Evolutionary conservation across 2,113 vertebrate genomes (phyloP), one percentile per base, ranked within the genome.

Genomic region (Anseranas semipalmata): DNA sequence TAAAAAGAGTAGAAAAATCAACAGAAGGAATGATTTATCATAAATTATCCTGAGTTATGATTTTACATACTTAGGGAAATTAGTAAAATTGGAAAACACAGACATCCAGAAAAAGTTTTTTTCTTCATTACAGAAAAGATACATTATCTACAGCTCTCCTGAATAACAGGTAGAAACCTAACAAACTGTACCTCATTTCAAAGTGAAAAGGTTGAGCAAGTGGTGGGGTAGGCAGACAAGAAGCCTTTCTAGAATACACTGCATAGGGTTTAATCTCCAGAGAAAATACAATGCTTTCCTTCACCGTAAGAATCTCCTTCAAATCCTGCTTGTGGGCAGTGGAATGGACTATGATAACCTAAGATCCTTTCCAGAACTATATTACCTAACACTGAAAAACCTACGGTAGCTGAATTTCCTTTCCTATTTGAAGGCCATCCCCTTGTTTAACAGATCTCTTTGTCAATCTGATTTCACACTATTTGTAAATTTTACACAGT

Each of bases 401-500:
- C 59, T 58, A 37, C 2, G 22, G 67, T 46, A 89, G 91, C 37
- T 78, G 25, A 86, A 85, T 90, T 95, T 95, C 79, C 67, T 66
- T 73, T 75, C 68, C 60, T 39, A 75, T 85, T 32, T 63, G 70
- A 92, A 92, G 43, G 48, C 79, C 75, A 50, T 48, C 65, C 65
- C 84, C n/a, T 63, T 80, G 78, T 46, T 71, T 89, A 43, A 78
- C 52, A 92, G 79, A 93, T 80, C 67, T 60, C 79, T 63, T 78
- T 90, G 76, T 77, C 93, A 87, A 84, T 71, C 50, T 78, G 60
- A 84, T 87, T 92, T 90, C 80, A 93, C 37, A 50, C 72, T 89
- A 63, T 41, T 55, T 32, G n/a, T 59, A 84, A 50, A 19, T 88
- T 86, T 76, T 86, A 84, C 55, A 50, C 46, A 74, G 63, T 88